These are phyloP conservation scores for Rhombomys opimus DNA, from an alignment of 2,113 vertebrate genomes.

Conservation along the genomic window DNA sequence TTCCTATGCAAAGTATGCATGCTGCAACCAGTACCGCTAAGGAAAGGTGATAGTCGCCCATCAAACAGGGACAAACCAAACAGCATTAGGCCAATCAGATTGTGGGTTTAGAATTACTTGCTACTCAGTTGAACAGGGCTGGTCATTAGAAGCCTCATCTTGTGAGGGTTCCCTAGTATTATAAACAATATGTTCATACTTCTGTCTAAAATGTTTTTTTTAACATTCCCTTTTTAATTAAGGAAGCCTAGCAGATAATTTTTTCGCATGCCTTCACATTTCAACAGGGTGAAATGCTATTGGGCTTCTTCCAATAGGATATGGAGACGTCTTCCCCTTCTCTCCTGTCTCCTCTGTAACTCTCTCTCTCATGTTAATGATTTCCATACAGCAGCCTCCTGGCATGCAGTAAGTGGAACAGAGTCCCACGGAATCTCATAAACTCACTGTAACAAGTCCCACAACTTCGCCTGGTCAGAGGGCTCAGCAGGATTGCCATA, in stretches of 20 bases:
- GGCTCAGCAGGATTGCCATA: constrained; percentile 74
- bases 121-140: not conserved
- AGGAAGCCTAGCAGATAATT: constrained; percentile 7
- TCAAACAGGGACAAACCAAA: not conserved
- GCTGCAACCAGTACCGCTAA: not conserved
- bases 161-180: not conserved
- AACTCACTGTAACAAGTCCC: constrained; percentile 76
- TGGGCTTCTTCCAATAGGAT: not conserved
- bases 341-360: constrained; percentile 56
- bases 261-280: not conserved
- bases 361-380: constrained; percentile 38
- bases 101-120: not conserved
- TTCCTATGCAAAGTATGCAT: not conserved
- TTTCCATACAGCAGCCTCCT: constrained; percentile 75
- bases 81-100: not conserved
- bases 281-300: not conserved
- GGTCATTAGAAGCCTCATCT: not conserved
- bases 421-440: constrained; percentile 72
- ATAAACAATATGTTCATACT: constrained; percentile 2
- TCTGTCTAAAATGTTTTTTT: not conserved
- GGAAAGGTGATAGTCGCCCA: not conserved
- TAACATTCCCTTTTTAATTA: not conserved
- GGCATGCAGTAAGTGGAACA: constrained; percentile 71
- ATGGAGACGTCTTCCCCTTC: not conserved
- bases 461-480: constrained; percentile 75